Conservation (phyloP, 2,797 vertebrate species). For the Rachycentron canadum region DNA sequence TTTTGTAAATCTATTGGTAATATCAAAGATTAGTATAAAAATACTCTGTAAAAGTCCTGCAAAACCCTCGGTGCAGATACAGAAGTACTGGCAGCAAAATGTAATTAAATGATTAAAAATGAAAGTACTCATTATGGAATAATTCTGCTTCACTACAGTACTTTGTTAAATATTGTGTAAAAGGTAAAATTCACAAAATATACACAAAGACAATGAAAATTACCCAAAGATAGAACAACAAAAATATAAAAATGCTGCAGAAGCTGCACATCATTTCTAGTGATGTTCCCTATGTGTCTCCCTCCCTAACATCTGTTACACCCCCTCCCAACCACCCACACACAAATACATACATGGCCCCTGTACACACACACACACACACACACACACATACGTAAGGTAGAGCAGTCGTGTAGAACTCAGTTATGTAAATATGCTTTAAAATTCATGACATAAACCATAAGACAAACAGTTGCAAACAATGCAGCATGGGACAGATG, state of each 20-base stretch:
- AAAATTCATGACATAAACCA: not conserved
- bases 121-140: not conserved
- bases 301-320: slow-evolving; percentile 45
- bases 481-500: not conserved
- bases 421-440: not conserved
- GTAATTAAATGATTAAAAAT: not conserved
- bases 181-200: too few relatives aligned
- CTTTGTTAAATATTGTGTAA: not conserved
- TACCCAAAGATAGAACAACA: not conserved
- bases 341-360: not conserved
- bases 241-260: not conserved
- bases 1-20: slow-evolving; percentile 1
- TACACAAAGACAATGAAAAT: not conserved
- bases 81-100: not conserved
- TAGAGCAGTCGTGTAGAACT: not conserved
- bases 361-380: not conserved
- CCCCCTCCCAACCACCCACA: slow-evolving; percentile 9
- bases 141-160: not conserved
- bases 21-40: not conserved
- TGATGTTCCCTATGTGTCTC: slow-evolving; percentile 1
- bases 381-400: not conserved
- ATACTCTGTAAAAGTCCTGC: not conserved
- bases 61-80: not conserved
- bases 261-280: slow-evolving; percentile 5
- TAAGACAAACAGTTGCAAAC: slow-evolving; percentile 4